A percentile compares a stretch with the other conserved stretches of the same genome.
These are phyloP conservation scores for Cottus gobio DNA, from an alignment of 2,113 vertebrate species.

Conservation along the genomic window DNA sequence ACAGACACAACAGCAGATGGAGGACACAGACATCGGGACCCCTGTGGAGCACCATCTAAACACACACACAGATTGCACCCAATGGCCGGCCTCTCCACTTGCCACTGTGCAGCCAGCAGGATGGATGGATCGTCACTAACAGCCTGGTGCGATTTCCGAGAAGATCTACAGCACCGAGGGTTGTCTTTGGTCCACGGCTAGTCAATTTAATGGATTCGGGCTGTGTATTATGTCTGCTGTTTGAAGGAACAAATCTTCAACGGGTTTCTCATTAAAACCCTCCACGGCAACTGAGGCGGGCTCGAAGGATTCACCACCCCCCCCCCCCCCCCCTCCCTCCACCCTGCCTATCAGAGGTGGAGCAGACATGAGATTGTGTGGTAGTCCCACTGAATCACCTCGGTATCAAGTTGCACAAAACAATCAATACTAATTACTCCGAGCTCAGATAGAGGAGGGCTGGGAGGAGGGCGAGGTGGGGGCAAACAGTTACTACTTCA, in stretches of 20 bases:
- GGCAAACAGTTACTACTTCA: conserved; percentile 54
- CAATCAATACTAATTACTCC: conserved; percentile 72
- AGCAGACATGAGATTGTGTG: conserved; percentile 35
- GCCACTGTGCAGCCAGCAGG: conserved; percentile 28
- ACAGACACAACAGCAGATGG: conserved; percentile 67
- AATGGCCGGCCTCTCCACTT: conserved; percentile 32
- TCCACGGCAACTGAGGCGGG: not conserved
- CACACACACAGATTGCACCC: conserved; percentile 51
- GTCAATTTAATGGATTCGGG: not conserved
- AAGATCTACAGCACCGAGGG: not conserved
- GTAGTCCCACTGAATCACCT: conserved; percentile 50
- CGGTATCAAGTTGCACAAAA: conserved; percentile 46
- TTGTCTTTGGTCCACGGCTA: not conserved
- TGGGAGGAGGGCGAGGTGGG: conserved; percentile 10
- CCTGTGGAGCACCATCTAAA: conserved; percentile 40
- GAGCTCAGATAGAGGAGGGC: conserved; percentile 30
- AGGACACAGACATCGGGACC: conserved; percentile 33
- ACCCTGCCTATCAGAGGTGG: conserved; percentile 17
- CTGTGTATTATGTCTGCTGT: not conserved
- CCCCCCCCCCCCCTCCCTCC: conserved; percentile 11
- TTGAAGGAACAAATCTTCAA: conserved; percentile 13
- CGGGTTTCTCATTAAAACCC: conserved; percentile 28
- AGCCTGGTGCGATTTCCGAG: conserved; percentile 18
- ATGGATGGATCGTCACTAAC: conserved; percentile 40
- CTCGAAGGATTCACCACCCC: conserved; percentile 18